Conservation (phyloP, 2,888 invertebrate species). For the Tenthredo livida region DNA sequence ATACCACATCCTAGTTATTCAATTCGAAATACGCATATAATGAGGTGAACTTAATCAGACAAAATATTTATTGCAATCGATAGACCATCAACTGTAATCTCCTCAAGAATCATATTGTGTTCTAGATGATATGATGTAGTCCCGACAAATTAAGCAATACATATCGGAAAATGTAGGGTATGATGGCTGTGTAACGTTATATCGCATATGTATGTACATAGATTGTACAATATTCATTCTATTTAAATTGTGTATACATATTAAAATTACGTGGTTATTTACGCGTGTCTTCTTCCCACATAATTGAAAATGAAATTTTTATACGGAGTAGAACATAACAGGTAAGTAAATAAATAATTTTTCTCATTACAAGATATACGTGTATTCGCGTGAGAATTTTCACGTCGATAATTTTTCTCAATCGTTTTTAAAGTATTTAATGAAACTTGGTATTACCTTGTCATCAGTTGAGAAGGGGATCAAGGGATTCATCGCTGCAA, state of each 20-base stretch:
- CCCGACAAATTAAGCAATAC: neutral
- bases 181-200: neutral
- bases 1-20: slow-evolving; percentile 62
- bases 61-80: neutral
- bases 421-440: neutral
- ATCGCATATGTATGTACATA: neutral
- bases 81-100: neutral
- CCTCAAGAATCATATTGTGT: neutral
- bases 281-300: neutral
- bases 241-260: neutral
- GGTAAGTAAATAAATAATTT: neutral
- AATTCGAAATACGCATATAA: neutral
- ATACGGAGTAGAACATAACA: neutral
- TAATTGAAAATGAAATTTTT: neutral
- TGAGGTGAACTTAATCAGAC: neutral
- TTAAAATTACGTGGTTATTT: neutral
- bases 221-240: neutral
- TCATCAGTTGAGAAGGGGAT: no score
- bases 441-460: neutral
- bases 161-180: neutral
- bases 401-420: no score
- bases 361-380: neutral
- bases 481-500: neutral
- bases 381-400: neutral
- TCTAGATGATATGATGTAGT: neutral